A percentile compares a stretch with the other conserved stretches of the same genome.
These are phyloP conservation scores for Apomyelois bistriatella DNA, from an alignment of 2,888 invertebrate species.

Conservation along the genomic window DNA sequence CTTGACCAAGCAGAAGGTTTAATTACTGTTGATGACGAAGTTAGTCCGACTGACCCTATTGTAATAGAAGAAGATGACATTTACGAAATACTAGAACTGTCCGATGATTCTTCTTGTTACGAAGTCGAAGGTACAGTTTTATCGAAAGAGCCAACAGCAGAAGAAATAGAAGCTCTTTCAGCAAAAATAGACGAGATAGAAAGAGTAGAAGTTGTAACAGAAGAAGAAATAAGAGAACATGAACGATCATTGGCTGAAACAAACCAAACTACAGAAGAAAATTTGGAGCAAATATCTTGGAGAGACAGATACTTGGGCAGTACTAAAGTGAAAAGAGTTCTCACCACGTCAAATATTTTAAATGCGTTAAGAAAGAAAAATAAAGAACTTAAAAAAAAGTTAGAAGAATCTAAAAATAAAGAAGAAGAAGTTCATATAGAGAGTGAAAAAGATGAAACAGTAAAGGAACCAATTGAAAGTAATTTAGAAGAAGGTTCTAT, in stretches of 20 bases:
- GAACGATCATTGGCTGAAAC: slow-evolving; percentile 24
- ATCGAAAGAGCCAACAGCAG: slow-evolving; percentile 66
- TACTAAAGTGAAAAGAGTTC: slow-evolving; percentile 79
- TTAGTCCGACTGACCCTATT: slow-evolving; percentile 11
- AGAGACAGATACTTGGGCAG: slow-evolving; percentile 81
- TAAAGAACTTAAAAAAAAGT: slow-evolving; percentile 61
- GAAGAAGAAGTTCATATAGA: slow-evolving; percentile 24
- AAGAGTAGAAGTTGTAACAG: slow-evolving; percentile 47
- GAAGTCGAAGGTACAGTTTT: slow-evolving; percentile 58
- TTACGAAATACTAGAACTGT: slow-evolving; percentile 59
- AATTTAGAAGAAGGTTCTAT: slow-evolving; percentile 68
- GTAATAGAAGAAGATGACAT: slow-evolving; percentile 35
- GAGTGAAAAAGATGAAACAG: slow-evolving; percentile 25
- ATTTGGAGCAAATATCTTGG: slow-evolving; percentile 67
- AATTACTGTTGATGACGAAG: slow-evolving; percentile 1
- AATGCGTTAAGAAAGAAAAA: slow-evolving; percentile 82
- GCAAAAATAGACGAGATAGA: slow-evolving; percentile 72
- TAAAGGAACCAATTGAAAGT: slow-evolving; percentile 26
- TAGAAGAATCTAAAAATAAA: slow-evolving; percentile 44
- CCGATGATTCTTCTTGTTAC: slow-evolving; percentile 60
- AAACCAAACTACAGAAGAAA: slow-evolving; percentile 19
- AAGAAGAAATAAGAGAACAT: slow-evolving; percentile 40
- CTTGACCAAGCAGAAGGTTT: background rate
- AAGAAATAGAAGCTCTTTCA: slow-evolving; percentile 67
- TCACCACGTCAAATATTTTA: slow-evolving; percentile 76